Base-by-base conservation (phyloP, 2,113 vertebrate species). In the Odontophorus gujanensis region DNA sequence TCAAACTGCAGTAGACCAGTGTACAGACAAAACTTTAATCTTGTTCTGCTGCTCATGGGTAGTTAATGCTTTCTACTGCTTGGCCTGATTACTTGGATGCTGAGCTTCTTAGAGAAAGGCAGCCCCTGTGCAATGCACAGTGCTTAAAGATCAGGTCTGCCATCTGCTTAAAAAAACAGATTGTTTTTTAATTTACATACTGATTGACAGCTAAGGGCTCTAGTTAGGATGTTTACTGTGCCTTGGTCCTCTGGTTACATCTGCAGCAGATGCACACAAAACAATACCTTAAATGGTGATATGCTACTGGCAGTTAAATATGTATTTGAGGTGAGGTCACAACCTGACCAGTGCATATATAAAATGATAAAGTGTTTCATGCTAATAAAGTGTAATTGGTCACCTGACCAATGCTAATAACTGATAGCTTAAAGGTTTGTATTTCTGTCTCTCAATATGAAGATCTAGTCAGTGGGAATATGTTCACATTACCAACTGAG, bases 401-500 rank as follows among this genome's bases (percentile, higher is more conserved):
- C 61, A 66, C 74, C 47, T 93, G 66, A 93, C 40, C 34, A 75
- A 1, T 72, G n/a, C 36, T 87, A 79, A 81, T 88, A 81, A 61
- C 25, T 58, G 34, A 28, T 66, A 58, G 66, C 22, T 6, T 6
- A 13, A 40, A 42, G 21, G 17, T 55, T 32, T 55, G 58, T 61
- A 18, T 59, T 89, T 93, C 89, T 79, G 58, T 38, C 15, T 75
- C 58, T 80, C 17, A 77, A 2, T 48, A 28, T 91, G 78, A 87
- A 80, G 74, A 81, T 88, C 81, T 95, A 69, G 79, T 92, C 74
- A 59, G 62, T 79, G 81, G 40, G 50, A 96, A 68, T 34, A 74
- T 62, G 71, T 88, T 78, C 62, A 84, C 53, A 40, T 89, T 87
- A 92, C 45, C 76, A 76, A 77, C 30, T 2, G 68, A 61, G 77